Base-by-base conservation (phyloP, 1,140 invertebrate genomes). In the Rhopalosiphum padi region DNA sequence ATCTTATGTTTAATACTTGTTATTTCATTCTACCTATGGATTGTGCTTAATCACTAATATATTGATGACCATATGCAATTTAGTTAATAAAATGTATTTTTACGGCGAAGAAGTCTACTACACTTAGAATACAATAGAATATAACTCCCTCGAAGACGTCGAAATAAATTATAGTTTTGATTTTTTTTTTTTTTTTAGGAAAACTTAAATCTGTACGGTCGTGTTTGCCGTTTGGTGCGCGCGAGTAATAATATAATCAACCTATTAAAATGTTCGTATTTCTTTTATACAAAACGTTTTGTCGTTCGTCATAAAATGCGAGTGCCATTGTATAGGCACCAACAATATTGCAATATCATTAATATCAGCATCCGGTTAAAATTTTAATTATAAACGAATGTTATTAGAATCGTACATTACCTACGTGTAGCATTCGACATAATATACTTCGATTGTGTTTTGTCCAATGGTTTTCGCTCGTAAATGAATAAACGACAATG, bases 341-440 rank as follows among this genome's bases (percentile, higher is more conserved):
- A n/a, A 68, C 4, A n/a, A 68, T 68, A 68, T 68, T 68, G 60
- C 60, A n/a, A 15, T n/a, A 68, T 68, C 60, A 68, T n/a, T 8
- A 48, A 53, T 30, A 68, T 68, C 37, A 68, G 53, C 53, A 91
- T 77, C 53, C 53, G 90, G 90, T 68, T 68, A 55, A 43, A 91
- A 77, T 30, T 43, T 68, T 68, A 55, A 68, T 77, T 41, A 55
- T 35, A 77, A 68, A 68, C 53, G 51, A 25, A 82, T n/a, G 60
- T 68, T 60, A 60, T 60, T 60, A 60, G 55, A 60, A 30, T 30
- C 25, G 25, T 60, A 30, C 41, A 41, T 1, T 41, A 41, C 41
- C 41, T 41, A 41, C 9, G 55, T 30, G 11, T 60, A n/a, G 30
- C 60, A 68, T 68, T 68, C 60, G 30, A 68, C 11, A 60, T 60